Evolutionary conservation across 2,113 vertebrate genomes (phyloP).

Genomic region (Gasterosteus nipponicus): DNA sequence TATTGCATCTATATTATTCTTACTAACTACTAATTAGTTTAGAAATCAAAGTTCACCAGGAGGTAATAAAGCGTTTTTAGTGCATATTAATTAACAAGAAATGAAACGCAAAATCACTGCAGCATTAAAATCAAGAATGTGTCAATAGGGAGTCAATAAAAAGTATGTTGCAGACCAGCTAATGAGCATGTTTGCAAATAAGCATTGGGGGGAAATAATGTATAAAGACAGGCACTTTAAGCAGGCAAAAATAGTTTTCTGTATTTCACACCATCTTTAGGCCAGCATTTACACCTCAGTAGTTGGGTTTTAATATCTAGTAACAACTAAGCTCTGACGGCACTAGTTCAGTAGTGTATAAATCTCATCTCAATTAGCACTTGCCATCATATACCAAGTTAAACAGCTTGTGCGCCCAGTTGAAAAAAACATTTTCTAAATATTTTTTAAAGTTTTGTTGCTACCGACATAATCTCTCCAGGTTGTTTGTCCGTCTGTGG

Average conservation of each 20-base stretch:
- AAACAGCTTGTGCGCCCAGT: constrained; percentile 11
- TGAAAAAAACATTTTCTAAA: background rate
- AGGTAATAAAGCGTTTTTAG: background rate
- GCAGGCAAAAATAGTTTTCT: background rate
- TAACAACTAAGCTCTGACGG: background rate
- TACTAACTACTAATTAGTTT: background rate
- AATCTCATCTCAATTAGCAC: background rate
- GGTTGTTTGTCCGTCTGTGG: background rate
- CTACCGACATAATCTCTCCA: background rate
- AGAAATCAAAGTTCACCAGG: background rate
- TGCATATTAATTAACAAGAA: background rate
- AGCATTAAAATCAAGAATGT: background rate
- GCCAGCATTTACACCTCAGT: background rate
- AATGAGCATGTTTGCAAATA: background rate
- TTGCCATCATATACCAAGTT: constrained; percentile 5
- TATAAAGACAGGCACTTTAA: background rate
- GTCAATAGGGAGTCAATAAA: background rate
- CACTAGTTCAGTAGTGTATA: background rate
- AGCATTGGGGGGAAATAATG: background rate
- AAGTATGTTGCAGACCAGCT: background rate
- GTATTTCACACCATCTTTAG: background rate
- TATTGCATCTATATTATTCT: background rate
- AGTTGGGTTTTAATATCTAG: background rate
- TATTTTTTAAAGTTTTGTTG: background rate
- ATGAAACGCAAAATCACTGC: background rate